These are phyloP conservation scores for Drosophila cognata DNA, from an alignment of 2,888 invertebrate genomes.

Conservation along the genomic window DNA sequence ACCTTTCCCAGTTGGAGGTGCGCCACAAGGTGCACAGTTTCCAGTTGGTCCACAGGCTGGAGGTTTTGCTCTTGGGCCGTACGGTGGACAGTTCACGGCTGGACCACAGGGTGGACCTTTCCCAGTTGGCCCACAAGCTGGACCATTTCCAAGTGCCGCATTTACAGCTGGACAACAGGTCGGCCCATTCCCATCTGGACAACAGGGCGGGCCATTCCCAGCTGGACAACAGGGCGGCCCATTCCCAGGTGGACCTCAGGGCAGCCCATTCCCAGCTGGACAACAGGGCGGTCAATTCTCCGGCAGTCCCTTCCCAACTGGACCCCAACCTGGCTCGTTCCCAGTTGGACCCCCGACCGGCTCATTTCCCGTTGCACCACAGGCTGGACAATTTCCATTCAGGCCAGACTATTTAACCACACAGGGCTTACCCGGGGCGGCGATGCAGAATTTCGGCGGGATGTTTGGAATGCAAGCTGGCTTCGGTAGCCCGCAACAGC, in stretches of 20 bases:
- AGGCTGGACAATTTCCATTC: constrained; percentile 25
- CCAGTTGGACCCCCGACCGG: constrained; percentile 17
- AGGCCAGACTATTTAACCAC: constrained; percentile 54
- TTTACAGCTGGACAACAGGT: constrained; percentile 20
- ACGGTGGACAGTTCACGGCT: constrained; percentile 17
- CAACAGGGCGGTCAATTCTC: constrained; percentile 25
- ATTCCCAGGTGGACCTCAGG: constrained; percentile 8
- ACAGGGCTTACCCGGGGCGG: constrained; percentile 55
- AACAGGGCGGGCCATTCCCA: constrained; percentile 11
- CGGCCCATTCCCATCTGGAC: constrained; percentile 16
- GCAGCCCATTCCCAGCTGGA: constrained; percentile 6
- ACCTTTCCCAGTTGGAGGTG: constrained; percentile 18
- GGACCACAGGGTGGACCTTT: constrained; percentile 4
- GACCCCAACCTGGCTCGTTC: constrained; percentile 25
- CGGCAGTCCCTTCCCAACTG: background rate
- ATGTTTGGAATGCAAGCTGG: constrained; percentile 46
- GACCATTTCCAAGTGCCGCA: constrained; percentile 6
- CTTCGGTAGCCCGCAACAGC: constrained; percentile 38
- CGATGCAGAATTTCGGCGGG: constrained; percentile 28
- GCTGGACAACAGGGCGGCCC: constrained; percentile 3
- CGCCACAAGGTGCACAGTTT: constrained; percentile 2
- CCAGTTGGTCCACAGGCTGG: constrained; percentile 5
- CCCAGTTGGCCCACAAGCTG: constrained; percentile 25
- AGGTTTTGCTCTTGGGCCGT: constrained; percentile 25
- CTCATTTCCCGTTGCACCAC: constrained; percentile 19